Percentiles rank a stretch among this genome's conserved stretches.
phyloP scores from a whole-genome alignment of 1,140 invertebrate genomes.

The Aleiodes sp. region DNA sequence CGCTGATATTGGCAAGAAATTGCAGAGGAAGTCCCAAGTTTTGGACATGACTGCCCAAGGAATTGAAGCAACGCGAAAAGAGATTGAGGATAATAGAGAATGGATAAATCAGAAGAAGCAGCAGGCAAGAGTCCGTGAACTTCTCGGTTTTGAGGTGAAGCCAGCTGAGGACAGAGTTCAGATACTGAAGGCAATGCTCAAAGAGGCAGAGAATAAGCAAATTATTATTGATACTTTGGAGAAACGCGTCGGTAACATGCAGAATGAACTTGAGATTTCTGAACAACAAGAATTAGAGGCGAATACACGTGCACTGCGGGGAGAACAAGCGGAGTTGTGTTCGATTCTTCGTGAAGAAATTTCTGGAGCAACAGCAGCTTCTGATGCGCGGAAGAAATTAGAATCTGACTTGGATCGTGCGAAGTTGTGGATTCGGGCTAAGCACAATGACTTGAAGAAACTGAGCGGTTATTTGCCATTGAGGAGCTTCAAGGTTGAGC shows the following conservation, averaged over 20 bases:
- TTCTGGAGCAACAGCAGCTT: slow-evolving; percentile 73
- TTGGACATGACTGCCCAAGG: slow-evolving; percentile 83
- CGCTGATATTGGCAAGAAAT: slow-evolving; percentile 83
- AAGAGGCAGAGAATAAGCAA: slow-evolving; percentile 86
- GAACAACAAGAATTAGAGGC: slow-evolving; percentile 79
- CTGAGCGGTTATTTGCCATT: slow-evolving; percentile 79
- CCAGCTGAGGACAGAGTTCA: slow-evolving; percentile 78
- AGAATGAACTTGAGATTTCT: slow-evolving; percentile 83
- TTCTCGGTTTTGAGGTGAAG: slow-evolving; percentile 79
- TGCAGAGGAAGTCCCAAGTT: slow-evolving; percentile 83
- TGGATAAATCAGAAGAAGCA: slow-evolving; percentile 83
- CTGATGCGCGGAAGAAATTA: slow-evolving; percentile 77
- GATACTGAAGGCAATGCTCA: slow-evolving; percentile 76
- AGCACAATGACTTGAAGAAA: slow-evolving; percentile 79
- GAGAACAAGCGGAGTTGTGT: slow-evolving; percentile 78
- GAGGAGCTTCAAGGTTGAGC: slow-evolving; percentile 77
- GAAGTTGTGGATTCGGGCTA: slow-evolving; percentile 80
- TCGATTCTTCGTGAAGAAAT: slow-evolving; percentile 78
- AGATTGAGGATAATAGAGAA: slow-evolving; percentile 78
- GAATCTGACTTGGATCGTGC: slow-evolving; percentile 81
- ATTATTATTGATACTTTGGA: slow-evolving; percentile 82
- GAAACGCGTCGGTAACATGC: slow-evolving; percentile 83
- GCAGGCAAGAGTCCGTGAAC: slow-evolving; percentile 72
- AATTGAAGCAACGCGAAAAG: slow-evolving; percentile 77
- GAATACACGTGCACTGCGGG: slow-evolving; percentile 71